Evolutionary conservation across 2,797 vertebrate genomes (phyloP), one percentile per base, ranked within the genome.

Genomic region (Chrosomus eos): DNA sequence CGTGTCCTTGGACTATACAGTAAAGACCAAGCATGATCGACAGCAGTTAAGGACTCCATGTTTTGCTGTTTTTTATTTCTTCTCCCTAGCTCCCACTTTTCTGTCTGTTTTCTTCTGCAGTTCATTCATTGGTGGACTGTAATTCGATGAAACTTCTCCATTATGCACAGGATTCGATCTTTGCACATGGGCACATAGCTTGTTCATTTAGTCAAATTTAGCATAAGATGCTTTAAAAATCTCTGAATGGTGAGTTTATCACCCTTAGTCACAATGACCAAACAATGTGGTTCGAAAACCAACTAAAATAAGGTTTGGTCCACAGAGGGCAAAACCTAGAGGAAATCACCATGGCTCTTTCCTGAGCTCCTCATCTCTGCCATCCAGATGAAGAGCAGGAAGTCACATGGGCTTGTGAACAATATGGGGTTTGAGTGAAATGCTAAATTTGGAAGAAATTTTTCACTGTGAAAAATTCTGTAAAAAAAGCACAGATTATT

Each of bases 311-410:
- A 71, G 31, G 48, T 38, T 45, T 81, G 33, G 51, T 14, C 36
- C 51, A 71, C 36, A 76, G 0, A 89, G 75, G 21, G 26, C 87
- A 45, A 84, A 68, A 83, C 73, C 88, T 86, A 82, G 88, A 89
- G 89, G 68, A 87, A 55, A 87, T 81, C 83, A 71, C 90, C 91
- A 90, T 92, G 87, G 81, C 45, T 66, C 90, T 93, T 96, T 95
- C 94, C 93, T 94, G 89, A 4, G 81, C 90, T 95, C 91, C 91
- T 93, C 94, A 95, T 96, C 94, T 89, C 81, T 38, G 83, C 26
- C 19, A 88, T 21, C 82, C 75, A 90, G 90, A 92, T 94, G 94
- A 95, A 94, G 92, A 90, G 89, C 93, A 96, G 95, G 96, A 97
- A 95, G 93, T 94, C 91, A 87, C 93, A 90, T 86, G 91, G 90